These are phyloP conservation scores for Drosophila burlai DNA, from an alignment of 1,140 invertebrate genomes.

Conservation along the genomic window DNA sequence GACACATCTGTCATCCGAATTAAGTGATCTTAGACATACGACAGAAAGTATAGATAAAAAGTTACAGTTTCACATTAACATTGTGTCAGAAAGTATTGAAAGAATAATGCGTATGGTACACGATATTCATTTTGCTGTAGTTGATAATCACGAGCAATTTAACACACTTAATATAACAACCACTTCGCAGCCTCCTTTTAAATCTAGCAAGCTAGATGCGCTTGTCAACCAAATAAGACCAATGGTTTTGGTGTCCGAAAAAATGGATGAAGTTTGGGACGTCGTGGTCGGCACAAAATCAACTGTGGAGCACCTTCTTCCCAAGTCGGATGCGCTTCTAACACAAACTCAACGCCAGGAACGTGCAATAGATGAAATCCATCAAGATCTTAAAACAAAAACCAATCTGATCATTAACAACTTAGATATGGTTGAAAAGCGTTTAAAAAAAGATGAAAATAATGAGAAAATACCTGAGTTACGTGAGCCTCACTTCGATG, in stretches of 20 bases:
- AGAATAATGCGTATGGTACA: conserved; percentile 91
- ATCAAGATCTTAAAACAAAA: conserved; percentile 92
- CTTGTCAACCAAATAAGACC: conserved; percentile 92
- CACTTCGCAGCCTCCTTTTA: conserved; percentile 86
- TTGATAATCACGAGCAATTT: conserved; percentile 87
- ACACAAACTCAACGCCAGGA: conserved; percentile 95
- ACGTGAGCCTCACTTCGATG: conserved; percentile 89
- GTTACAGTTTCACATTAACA: conserved; percentile 93
- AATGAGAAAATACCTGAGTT: conserved; percentile 89
- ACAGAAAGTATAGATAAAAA: conserved; percentile 93
- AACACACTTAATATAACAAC: conserved; percentile 85
- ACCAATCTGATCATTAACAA: conserved; percentile 95
- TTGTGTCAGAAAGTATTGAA: conserved; percentile 92
- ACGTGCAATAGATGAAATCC: conserved; percentile 94
- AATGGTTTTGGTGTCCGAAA: conserved; percentile 93
- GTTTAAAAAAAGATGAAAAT: conserved; percentile 93
- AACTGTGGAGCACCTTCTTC: conserved; percentile 92
- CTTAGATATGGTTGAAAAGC: conserved; percentile 93
- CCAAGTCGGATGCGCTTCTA: conserved; percentile 93
- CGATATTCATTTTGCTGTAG: conserved; percentile 92
- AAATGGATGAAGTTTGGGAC: conserved; percentile 96
- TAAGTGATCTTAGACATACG: conserved; percentile 90
- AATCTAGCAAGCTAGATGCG: conserved; percentile 91
- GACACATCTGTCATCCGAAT: conserved; percentile 90
- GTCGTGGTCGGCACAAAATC: conserved; percentile 94